Percentiles rank a stretch among this genome's conserved stretches.
Evolutionary conservation across 2,888 invertebrate genomes (phyloP).

Genomic region (Xylota sylvarum): DNA sequence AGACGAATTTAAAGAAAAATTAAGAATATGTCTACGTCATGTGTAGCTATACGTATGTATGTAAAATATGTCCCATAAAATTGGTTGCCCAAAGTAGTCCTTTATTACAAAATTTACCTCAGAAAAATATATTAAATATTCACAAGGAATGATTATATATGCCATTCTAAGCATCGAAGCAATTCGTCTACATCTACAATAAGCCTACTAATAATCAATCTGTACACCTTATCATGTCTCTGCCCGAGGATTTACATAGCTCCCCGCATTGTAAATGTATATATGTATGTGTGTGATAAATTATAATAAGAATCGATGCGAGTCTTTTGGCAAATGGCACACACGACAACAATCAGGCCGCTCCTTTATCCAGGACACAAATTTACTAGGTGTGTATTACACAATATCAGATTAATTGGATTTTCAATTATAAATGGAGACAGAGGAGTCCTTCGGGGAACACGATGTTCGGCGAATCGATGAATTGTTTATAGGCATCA

Average conservation of each 20-base stretch:
- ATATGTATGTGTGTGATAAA: not conserved
- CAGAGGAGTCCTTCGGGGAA: constrained; percentile 64
- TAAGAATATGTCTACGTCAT: too few species aligned
- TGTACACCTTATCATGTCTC: not conserved
- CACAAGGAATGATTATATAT: not conserved
- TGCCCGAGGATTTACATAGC: not conserved
- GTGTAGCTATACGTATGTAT: too few species aligned
- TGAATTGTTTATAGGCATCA: constrained; percentile 77
- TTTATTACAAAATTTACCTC: too few species aligned
- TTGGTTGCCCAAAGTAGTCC: too few species aligned
- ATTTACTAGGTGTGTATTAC: constrained; percentile 65
- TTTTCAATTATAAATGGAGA: constrained; percentile 76
- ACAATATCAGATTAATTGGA: constrained; percentile 76
- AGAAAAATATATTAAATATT: not conserved
- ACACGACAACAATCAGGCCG: not conserved
- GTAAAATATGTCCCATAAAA: too few species aligned
- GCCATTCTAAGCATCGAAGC: not conserved
- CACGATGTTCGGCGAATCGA: constrained; percentile 66
- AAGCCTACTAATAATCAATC: constrained; percentile 1
- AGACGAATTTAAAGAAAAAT: too few species aligned
- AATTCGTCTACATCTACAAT: not conserved
- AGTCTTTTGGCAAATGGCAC: not conserved
- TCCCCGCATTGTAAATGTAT: not conserved
- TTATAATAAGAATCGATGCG: constrained; percentile 7
- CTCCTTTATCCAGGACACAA: constrained; percentile 16